A percentile compares a stretch with the other conserved stretches of the same genome.
Evolutionary conservation across 2,113 vertebrate species (phyloP).

Genomic region (Cyanistes caeruleus): DNA sequence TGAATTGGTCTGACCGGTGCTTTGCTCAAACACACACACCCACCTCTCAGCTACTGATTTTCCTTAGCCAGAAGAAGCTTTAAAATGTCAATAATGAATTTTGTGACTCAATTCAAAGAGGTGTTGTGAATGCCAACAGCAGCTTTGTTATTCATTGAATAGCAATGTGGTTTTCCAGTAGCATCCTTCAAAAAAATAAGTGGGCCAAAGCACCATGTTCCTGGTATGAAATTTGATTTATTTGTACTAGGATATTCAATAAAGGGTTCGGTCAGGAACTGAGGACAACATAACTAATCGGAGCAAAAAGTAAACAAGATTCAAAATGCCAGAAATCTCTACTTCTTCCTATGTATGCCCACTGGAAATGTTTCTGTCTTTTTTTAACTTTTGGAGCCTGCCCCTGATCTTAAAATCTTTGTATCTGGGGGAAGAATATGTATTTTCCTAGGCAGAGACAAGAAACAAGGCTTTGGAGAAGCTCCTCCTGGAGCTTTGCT

Average conservation of each 20-base stretch:
- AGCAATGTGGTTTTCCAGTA: background rate
- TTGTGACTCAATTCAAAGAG: background rate
- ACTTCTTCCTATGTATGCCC: fast-evolving
- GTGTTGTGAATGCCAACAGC: background rate
- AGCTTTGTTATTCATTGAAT: background rate
- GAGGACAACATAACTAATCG: fast-evolving
- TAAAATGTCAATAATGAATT: background rate
- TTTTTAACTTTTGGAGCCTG: background rate
- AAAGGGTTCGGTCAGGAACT: background rate
- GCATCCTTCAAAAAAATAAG: background rate
- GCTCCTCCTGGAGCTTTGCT: background rate
- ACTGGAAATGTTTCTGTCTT: background rate
- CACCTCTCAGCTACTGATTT: background rate
- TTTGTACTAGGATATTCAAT: background rate
- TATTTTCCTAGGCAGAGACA: background rate
- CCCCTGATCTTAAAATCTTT: background rate
- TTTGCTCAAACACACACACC: background rate
- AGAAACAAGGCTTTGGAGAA: background rate
- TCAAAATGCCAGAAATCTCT: background rate
- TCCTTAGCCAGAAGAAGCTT: background rate
- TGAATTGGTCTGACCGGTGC: background rate
- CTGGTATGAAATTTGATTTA: background rate
- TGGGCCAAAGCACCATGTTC: background rate
- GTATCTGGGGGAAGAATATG: background rate
- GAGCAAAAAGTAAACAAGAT: background rate